Percentiles rank a stretch among this genome's conserved stretches.
phyloP scores from a whole-genome alignment of 2,888 invertebrate genomes.

The Octonoba sinensis region DNA sequence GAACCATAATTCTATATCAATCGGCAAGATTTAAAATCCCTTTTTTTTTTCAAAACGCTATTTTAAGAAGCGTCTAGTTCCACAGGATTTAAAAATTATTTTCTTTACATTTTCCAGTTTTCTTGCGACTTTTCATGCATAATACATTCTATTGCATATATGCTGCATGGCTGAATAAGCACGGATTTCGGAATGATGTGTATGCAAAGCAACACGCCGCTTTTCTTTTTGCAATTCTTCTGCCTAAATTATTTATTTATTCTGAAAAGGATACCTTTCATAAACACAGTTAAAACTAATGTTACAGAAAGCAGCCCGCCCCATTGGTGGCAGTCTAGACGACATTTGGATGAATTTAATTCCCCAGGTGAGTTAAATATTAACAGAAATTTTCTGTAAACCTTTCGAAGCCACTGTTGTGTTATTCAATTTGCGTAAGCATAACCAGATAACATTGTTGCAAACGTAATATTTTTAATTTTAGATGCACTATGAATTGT shows the following conservation, averaged over 20 bases:
- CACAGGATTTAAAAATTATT: no score
- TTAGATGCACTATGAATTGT: no score
- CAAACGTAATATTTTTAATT: no score
- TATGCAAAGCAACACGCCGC: constrained; percentile 8
- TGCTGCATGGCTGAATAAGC: constrained; percentile 56
- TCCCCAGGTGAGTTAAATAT: constrained; percentile 43
- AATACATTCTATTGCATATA: constrained; percentile 13
- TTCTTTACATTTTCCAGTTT: neutral
- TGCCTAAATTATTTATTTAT: no score
- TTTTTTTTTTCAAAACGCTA: no score
- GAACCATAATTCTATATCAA: no score
- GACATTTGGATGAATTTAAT: constrained; percentile 55
- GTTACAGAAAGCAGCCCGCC: constrained; percentile 60
- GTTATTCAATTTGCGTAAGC: no score
- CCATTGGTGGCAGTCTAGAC: constrained; percentile 57
- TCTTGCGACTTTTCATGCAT: constrained; percentile 1
- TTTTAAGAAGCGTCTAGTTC: no score
- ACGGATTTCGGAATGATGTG: constrained; percentile 40
- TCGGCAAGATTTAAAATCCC: no score
- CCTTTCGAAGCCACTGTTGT: no score
- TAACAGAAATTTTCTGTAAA: no score
- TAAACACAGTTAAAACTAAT: constrained; percentile 32
- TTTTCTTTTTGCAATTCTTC: neutral
- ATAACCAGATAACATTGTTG: no score
- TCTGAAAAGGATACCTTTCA: neutral